Conservation (phyloP, 2,797 vertebrate genomes). For the Onychomys arenicola region DNA sequence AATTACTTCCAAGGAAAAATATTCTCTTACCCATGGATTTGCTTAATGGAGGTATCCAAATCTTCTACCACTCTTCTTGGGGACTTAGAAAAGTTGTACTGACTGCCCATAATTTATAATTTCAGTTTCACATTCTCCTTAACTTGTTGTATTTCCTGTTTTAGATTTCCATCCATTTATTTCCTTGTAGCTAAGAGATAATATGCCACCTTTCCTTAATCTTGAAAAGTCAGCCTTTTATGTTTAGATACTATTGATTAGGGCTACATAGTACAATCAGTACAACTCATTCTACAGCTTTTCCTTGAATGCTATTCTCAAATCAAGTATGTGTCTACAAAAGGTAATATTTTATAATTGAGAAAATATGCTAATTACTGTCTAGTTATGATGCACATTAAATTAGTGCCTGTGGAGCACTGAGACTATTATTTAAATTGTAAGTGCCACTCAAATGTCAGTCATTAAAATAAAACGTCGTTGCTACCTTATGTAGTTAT, state of each 20-base stretch:
- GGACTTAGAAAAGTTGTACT: not conserved
- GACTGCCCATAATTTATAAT: not conserved
- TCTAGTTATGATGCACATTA: not conserved
- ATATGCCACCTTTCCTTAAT: not conserved
- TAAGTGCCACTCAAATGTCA: not conserved
- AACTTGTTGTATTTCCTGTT: not conserved
- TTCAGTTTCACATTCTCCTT: not conserved
- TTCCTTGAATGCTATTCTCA: not conserved
- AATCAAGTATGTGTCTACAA: not conserved
- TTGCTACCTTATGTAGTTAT: not conserved
- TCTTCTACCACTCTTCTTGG: not conserved
- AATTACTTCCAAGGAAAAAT: not conserved
- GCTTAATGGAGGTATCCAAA: not conserved
- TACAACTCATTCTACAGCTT: not conserved
- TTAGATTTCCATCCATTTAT: slow-evolving; percentile 4
- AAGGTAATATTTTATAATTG: not conserved
- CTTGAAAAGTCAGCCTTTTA: not conserved
- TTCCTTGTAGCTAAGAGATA: not conserved
- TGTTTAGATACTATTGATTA: slow-evolving; percentile 35
- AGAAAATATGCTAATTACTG: not conserved
- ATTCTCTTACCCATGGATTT: not conserved
- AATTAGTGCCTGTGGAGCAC: not conserved
- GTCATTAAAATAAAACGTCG: not conserved
- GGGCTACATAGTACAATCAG: not conserved
- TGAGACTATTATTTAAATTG: not conserved